phyloP scores from a whole-genome alignment of 2,113 vertebrate species.

The Fukomys damarensis region DNA sequence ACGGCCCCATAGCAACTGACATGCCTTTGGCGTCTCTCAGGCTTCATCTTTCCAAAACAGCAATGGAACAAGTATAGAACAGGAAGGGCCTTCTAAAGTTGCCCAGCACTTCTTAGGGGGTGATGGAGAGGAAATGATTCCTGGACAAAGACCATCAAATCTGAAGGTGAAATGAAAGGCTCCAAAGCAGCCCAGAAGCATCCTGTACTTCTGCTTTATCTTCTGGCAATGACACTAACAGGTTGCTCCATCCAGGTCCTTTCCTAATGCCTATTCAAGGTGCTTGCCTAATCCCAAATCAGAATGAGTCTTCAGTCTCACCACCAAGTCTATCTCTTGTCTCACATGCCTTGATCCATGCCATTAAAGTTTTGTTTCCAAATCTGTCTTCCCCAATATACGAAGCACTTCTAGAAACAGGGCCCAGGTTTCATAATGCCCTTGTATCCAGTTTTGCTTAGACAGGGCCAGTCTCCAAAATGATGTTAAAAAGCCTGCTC shows the following conservation, averaged over 20 bases:
- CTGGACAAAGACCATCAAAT: conserved; percentile 32
- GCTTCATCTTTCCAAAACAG: conserved; percentile 72
- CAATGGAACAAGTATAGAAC: conserved; percentile 56
- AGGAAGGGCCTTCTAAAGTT: conserved; percentile 48
- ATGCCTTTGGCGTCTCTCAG: conserved; percentile 31
- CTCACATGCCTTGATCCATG: neutral
- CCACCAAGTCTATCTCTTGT: neutral
- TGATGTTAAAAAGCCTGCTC: conserved; percentile 15
- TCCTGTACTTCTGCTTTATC: conserved; percentile 16
- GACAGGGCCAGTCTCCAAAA: neutral
- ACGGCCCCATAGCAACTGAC: conserved; percentile 21
- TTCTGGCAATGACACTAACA: neutral
- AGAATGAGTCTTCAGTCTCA: conserved; percentile 2
- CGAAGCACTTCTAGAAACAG: conserved; percentile 7
- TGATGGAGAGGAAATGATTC: neutral
- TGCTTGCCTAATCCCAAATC: conserved; percentile 26
- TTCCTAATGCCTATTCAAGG: neutral
- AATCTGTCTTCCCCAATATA: conserved; percentile 7
- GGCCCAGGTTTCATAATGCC: neutral
- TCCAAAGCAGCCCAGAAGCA: neutral
- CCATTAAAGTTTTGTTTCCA: neutral
- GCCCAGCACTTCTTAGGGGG: neutral
- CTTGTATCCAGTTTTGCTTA: conserved; percentile 10
- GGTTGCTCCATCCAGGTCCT: neutral
- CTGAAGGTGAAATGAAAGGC: conserved; percentile 48